Evolutionary conservation across 2,888 invertebrate genomes (phyloP), one percentile per base, ranked within the genome.

Genomic region (Polymixis lichenea): DNA sequence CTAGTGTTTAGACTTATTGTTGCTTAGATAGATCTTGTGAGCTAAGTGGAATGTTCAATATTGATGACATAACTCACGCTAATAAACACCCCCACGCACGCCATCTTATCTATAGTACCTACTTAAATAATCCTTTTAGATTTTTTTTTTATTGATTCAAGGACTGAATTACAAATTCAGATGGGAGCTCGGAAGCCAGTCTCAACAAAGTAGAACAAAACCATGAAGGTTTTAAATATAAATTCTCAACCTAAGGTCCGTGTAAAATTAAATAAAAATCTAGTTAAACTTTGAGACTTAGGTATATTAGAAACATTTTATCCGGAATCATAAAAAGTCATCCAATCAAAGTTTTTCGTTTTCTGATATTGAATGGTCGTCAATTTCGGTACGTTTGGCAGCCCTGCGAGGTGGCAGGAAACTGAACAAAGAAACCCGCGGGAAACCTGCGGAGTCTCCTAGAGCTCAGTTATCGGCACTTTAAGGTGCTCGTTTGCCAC

Each of bases 391-490:
- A 46, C 58, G 51, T 43, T 28, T 43, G 77, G 43, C 86, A 86
- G 56, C 88, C 88, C 86, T 87, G 61, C 15, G 2, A 4, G 28
- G 76, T 65, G 66, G 49, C 25, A 25, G 75, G 66, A 60, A 70
- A 66, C 62, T 53, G 77, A 83, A 81, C 79, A 81, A 86, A 78
- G 78, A 67, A 65, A 73, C 75, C 75, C 46, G 76, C 71, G 65
- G 74, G 56, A 76, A 78, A 78, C 82, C 68, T 53, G 74, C 82
- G 74, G 78, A 66, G 64, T 78, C 72, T 78, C 58, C 53, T 56
- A 13, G 32, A 71, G 72, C 71, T 66, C 78, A 72, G 77, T 49
- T 78, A 83, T 86, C 79, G 86, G 79, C 86, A 81, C 77, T 72
- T 78, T 69, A 76, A 70, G 81, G 76, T 61, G 32, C 72, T 79